A percentile compares a stretch with the other conserved stretches of the same genome.
Conservation (phyloP, 2,888 invertebrate species). For the Electrophaes corylata region DNA sequence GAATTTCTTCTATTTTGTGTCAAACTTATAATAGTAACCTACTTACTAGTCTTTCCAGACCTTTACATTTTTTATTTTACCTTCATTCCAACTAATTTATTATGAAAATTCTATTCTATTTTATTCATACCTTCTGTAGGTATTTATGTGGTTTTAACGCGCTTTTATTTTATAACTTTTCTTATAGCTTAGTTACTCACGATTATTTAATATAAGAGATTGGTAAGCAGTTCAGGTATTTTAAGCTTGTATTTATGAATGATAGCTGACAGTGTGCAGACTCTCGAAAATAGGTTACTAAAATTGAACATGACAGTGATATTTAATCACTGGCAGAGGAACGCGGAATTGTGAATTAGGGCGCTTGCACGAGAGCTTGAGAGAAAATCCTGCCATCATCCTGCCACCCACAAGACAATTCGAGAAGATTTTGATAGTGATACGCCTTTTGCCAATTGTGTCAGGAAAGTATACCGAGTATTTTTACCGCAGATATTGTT, state of each 20-base stretch:
- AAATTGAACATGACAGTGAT: slow-evolving; percentile 30
- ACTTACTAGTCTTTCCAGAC: slow-evolving; percentile 3
- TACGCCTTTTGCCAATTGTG: slow-evolving; percentile 60
- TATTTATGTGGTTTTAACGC: background rate
- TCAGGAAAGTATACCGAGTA: slow-evolving; percentile 46
- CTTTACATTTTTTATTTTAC: slow-evolving; percentile 1
- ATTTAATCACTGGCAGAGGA: slow-evolving; percentile 42
- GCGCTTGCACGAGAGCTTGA: slow-evolving; percentile 45
- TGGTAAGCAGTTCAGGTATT: slow-evolving; percentile 15
- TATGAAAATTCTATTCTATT: background rate
- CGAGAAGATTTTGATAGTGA: slow-evolving; percentile 37
- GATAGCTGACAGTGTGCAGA: slow-evolving; percentile 22
- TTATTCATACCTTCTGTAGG: background rate
- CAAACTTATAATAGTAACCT: background rate
- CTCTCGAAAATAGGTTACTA: slow-evolving; percentile 20
- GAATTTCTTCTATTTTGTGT: slow-evolving; percentile 1
- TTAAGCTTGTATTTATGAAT: slow-evolving; percentile 25
- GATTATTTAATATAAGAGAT: background rate
- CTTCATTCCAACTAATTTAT: slow-evolving; percentile 2
- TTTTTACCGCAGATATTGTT: slow-evolving; percentile 42
- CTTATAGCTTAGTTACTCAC: background rate
- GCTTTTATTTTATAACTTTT: background rate
- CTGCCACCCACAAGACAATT: slow-evolving; percentile 14
- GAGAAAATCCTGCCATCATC: slow-evolving; percentile 47
- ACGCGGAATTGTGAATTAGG: slow-evolving; percentile 57